phyloP scores from a whole-genome alignment of 2,113 vertebrate species.

The Chelonoidis abingdonii region DNA sequence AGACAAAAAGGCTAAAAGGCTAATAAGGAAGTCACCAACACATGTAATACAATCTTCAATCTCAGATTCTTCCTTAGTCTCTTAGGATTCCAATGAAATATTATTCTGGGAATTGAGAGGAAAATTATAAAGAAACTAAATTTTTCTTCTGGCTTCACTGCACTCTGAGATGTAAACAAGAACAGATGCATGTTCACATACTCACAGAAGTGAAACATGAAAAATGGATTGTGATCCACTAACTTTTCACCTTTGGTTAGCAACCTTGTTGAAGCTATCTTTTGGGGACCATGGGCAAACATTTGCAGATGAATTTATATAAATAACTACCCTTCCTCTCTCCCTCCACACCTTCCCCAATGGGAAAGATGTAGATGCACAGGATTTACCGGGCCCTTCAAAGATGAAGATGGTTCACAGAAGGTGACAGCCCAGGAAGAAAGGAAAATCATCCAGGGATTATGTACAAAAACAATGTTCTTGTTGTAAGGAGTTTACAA shows the following conservation, averaged over 20 bases:
- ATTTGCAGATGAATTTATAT: background rate
- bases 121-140: background rate
- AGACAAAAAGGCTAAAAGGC: background rate
- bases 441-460: accelerated
- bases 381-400: background rate
- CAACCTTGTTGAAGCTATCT: background rate
- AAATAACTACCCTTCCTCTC: background rate
- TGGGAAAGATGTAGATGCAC: accelerated
- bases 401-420: background rate
- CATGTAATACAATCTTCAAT: background rate
- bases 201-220: background rate
- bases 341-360: background rate
- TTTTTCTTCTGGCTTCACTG: accelerated
- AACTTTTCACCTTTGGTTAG: background rate
- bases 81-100: background rate
- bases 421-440: background rate
- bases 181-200: background rate
- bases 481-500: background rate
- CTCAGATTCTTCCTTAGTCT: background rate
- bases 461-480: background rate
- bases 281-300: background rate
- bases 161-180: background rate
- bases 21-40: background rate
- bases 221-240: background rate
- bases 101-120: background rate